These are phyloP conservation scores for Amphipoea lucens DNA, from an alignment of 2,888 invertebrate species.

Conservation along the genomic window DNA sequence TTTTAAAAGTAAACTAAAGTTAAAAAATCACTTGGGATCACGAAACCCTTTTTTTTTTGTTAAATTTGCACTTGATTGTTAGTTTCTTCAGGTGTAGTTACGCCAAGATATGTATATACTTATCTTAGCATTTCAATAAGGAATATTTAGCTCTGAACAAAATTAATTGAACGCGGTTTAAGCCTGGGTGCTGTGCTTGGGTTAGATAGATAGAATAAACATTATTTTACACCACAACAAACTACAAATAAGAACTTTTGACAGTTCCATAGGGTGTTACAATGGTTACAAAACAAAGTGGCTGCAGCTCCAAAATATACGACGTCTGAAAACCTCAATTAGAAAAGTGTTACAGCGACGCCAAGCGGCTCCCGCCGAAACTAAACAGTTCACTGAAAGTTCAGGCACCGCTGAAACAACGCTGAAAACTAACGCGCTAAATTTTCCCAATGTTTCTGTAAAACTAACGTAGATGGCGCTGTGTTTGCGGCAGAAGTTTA, in stretches of 20 bases:
- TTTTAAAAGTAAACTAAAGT: background rate
- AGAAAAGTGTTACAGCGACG: slow-evolving; percentile 44
- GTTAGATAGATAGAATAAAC: background rate
- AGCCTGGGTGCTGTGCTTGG: background rate
- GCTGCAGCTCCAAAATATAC: background rate
- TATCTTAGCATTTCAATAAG: background rate
- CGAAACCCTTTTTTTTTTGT: background rate
- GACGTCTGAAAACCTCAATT: background rate
- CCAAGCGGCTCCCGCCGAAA: slow-evolving; percentile 58
- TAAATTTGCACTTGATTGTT: background rate
- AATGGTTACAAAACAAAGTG: background rate
- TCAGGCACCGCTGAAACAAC: slow-evolving; percentile 33
- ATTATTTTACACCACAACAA: background rate
- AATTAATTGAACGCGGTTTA: background rate
- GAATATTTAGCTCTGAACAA: background rate
- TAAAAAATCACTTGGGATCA: too few species aligned
- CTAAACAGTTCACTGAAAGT: slow-evolving; percentile 44
- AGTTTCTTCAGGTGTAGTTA: background rate
- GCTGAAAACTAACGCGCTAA: slow-evolving; percentile 25
- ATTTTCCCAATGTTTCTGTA: slow-evolving; percentile 45
- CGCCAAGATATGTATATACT: background rate
- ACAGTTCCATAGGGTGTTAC: background rate
- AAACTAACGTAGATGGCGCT: slow-evolving; percentile 66
- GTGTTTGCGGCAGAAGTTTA: background rate
- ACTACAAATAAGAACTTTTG: background rate